Conservation (phyloP, 2,113 vertebrate species). For the Lanius collurio region DNA sequence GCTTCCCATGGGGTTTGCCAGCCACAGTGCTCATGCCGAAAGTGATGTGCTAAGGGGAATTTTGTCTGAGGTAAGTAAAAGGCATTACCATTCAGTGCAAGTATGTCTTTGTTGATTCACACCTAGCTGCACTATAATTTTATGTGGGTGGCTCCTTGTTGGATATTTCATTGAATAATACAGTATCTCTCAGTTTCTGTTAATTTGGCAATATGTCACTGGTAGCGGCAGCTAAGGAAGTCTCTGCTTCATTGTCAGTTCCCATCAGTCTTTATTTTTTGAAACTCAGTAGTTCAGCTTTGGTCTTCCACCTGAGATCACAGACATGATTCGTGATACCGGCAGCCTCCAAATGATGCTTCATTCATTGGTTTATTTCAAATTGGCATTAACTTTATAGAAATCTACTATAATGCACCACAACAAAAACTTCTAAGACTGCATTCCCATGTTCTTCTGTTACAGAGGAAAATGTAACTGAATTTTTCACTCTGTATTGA, state of each 20-base stretch:
- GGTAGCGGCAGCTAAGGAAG: not conserved
- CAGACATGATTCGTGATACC: fast-evolving
- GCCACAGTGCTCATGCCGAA: not conserved
- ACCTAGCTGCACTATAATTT: not conserved
- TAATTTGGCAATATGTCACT: not conserved
- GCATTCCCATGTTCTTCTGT: not conserved
- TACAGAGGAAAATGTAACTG: not conserved
- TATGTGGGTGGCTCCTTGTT: conserved; percentile 20
- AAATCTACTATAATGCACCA: not conserved
- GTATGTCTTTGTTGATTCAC: conserved; percentile 55
- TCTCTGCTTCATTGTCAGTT: not conserved
- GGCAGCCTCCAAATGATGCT: not conserved
- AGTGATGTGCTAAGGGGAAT: conserved; percentile 20
- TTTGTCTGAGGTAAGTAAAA: not conserved
- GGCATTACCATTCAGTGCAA: not conserved
- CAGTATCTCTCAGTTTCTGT: not conserved
- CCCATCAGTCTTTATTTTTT: not conserved
- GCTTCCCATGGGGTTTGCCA: too few species aligned
- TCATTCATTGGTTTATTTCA: not conserved
- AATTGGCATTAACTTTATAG: not conserved
- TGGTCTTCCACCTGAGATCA: not conserved
- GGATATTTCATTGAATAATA: not conserved
- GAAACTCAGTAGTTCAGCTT: not conserved
- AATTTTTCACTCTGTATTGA: not conserved
- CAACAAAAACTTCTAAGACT: not conserved